Evolutionary conservation across 2,888 invertebrate genomes (phyloP), one percentile per base, ranked within the genome.

Genomic region (Ophion ellenae): DNA sequence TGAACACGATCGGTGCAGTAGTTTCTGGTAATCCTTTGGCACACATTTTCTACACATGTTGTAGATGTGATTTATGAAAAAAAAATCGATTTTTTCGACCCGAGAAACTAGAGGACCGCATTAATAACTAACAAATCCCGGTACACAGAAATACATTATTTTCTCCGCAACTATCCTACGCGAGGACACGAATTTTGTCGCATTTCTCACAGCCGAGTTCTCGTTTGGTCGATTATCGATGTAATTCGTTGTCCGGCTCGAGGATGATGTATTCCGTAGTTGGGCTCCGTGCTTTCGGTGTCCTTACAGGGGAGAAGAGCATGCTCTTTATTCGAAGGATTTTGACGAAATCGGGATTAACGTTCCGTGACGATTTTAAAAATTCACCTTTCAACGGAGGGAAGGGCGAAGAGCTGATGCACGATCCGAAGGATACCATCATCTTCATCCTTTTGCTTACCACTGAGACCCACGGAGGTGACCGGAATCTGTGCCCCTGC

Each of bases 341-440:
- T 67, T 67, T 45, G 14, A 67, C 59, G 20, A 17, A 85, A 64
- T 79, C 20, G 63, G 53, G 57, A 69, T 73, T 81, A 81, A 84
- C 75, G 71, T 67, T 32, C 84, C 87, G 83, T 87, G 86, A 86
- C 86, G 81, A 81, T 76, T 84, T 87, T 14, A 32, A 84, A 86
- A 87, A 20, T 81, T 61, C 69, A 81, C 81, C 74, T 69, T 74
- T 36, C 70, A 24, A 45, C 40, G 5, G 10, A 17, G 11, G 36
- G 9, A 40, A 0, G 57, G 66, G n/a, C 40, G 10, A 20, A 67
- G 67, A 40, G 45, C 47, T 47, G 5, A 28, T 28, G 67, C n/a
- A 67, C 67, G 24, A 6, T 53, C 45, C 36, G 11, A 24, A 69
- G 24, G 73, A 28, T 53, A 67, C 36, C 20, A 64, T 77, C 74